Evolutionary conservation across 2,888 invertebrate genomes (phyloP).

Genomic region (Coleophora deauratella): DNA sequence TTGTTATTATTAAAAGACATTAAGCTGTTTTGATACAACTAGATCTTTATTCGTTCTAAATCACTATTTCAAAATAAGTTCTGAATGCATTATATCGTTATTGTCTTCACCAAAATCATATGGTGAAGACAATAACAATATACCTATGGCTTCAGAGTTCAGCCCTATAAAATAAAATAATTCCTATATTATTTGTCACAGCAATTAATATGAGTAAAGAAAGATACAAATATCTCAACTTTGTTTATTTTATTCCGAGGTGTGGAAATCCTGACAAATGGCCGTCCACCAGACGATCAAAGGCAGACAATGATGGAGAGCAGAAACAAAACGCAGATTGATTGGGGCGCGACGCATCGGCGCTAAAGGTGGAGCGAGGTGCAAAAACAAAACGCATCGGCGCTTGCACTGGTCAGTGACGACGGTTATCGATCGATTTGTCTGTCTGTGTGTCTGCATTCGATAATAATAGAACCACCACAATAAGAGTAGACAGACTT

Average conservation of each 20-base stretch:
- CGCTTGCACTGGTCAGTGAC: background rate
- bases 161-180: no score
- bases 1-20: no score
- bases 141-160: no score
- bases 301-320: background rate
- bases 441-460: background rate
- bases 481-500: no score
- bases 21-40: no score
- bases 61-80: no score
- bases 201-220: background rate
- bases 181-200: background rate
- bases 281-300: background rate
- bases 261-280: background rate
- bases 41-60: no score
- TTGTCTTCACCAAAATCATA: no score
- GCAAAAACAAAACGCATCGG: slow-evolving; percentile 5
- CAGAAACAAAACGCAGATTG: slow-evolving; percentile 4
- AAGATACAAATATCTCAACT: background rate
- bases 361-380: slow-evolving; percentile 1
- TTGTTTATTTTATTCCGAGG: background rate
- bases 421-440: slow-evolving; percentile 2
- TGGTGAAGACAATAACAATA: no score
- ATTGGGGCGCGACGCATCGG: slow-evolving; percentile 1
- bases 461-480: no score
- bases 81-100: no score